Percentiles rank a stretch among this genome's conserved stretches.
Evolutionary conservation across 2,888 invertebrate genomes (phyloP).

Genomic region (Disparrhopalites patrizii): DNA sequence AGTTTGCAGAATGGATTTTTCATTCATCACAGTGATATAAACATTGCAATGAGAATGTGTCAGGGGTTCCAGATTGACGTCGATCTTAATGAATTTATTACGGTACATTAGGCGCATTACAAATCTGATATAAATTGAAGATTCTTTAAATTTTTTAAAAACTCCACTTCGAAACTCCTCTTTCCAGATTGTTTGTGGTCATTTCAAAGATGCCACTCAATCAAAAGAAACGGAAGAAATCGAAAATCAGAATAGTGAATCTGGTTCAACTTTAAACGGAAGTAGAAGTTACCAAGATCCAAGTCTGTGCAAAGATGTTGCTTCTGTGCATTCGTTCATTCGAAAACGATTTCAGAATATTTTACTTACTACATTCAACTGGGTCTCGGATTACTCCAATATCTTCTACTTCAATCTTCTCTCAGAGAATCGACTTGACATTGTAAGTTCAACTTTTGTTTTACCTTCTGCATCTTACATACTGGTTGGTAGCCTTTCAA

Average conservation of each 20-base stretch:
- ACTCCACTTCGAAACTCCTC: neutral
- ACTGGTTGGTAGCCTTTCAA: too few species aligned
- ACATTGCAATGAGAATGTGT: constrained; percentile 67
- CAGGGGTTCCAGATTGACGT: constrained; percentile 64
- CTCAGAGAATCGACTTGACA: constrained; percentile 8
- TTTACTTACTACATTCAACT: constrained; percentile 34
- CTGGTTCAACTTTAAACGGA: neutral
- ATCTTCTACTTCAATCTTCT: constrained; percentile 35
- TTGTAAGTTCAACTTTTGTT: too few species aligned
- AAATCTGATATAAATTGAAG: neutral
- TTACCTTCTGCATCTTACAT: too few species aligned
- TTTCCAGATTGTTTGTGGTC: constrained; percentile 59
- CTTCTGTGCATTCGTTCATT: constrained; percentile 37
- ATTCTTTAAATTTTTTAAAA: neutral
- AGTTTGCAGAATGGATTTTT: constrained; percentile 58
- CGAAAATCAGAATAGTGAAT: neutral
- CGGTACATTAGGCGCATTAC: constrained; percentile 48
- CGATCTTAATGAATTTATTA: constrained; percentile 66
- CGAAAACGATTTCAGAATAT: constrained; percentile 36
- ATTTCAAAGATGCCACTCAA: constrained; percentile 53
- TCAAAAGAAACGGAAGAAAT: constrained; percentile 11
- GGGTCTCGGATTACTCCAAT: constrained; percentile 29
- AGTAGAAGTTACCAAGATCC: constrained; percentile 23
- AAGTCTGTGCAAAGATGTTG: constrained; percentile 34
- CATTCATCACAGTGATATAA: constrained; percentile 62